These are phyloP conservation scores for Eristalis pertinax DNA, from an alignment of 2,888 invertebrate species.

Conservation along the genomic window DNA sequence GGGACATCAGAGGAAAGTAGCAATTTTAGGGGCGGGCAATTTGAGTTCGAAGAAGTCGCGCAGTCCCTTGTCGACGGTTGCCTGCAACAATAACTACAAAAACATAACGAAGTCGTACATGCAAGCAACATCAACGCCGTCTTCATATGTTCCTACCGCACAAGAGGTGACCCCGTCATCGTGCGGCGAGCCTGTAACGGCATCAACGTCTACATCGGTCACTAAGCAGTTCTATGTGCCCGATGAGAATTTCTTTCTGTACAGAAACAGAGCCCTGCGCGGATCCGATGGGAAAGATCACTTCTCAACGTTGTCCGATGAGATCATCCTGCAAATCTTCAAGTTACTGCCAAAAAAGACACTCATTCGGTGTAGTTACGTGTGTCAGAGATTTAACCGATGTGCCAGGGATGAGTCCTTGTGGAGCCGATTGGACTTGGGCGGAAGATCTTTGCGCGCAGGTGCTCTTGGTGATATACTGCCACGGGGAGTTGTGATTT, in stretches of 20 bases:
- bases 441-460: conserved; percentile 85
- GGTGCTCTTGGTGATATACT: conserved; percentile 89
- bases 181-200: conserved; percentile 11
- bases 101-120: conserved; percentile 75
- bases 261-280: conserved; percentile 77
- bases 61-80: conserved; percentile 79
- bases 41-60: conserved; percentile 72
- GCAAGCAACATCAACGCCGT: conserved; percentile 11
- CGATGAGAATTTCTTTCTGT: conserved; percentile 79
- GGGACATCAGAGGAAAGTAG: conserved; percentile 76
- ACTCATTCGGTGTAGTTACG: conserved; percentile 87
- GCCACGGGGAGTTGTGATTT: conserved; percentile 88
- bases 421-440: conserved; percentile 92
- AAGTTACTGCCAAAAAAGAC: conserved; percentile 90
- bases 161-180: conserved; percentile 45
- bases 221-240: conserved; percentile 73
- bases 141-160: conserved; percentile 15
- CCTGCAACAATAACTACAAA: conserved; percentile 78
- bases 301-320: conserved; percentile 90
- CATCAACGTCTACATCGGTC: conserved; percentile 14
- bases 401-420: conserved; percentile 91
- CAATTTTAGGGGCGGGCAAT: conserved; percentile 75
- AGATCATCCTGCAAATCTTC: conserved; percentile 91
- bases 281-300: conserved; percentile 83
- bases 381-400: conserved; percentile 90